A percentile compares a stretch with the other conserved stretches of the same genome.
These are phyloP conservation scores for Isoperla grammatica DNA, from an alignment of 2,888 invertebrate species.

Conservation along the genomic window DNA sequence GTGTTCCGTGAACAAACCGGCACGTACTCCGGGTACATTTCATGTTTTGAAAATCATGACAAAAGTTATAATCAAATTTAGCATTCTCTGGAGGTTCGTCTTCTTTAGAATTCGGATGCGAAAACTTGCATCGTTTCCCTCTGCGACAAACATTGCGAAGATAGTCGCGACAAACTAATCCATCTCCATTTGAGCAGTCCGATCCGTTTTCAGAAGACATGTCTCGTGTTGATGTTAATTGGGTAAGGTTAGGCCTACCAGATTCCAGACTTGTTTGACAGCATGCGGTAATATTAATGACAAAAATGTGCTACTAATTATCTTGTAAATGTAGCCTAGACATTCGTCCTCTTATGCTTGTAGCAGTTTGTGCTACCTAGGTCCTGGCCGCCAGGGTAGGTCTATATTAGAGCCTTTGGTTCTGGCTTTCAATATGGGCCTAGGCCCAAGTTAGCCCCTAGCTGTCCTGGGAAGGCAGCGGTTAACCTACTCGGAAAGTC, in stretches of 20 bases:
- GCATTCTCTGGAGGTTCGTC: conserved; percentile 20
- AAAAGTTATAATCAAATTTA: conserved; percentile 44
- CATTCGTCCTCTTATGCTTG: no score
- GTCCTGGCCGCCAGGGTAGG: no score
- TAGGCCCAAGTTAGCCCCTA: no score
- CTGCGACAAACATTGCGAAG: conserved; percentile 53
- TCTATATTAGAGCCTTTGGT: no score
- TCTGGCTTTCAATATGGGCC: no score
- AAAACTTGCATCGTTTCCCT: conserved; percentile 47
- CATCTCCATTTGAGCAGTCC: conserved; percentile 15
- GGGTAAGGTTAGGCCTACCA: background rate
- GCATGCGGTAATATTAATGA: background rate
- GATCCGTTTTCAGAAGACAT: conserved; percentile 28
- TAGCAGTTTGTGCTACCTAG: no score
- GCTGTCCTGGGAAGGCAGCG: no score
- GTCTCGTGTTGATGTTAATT: background rate
- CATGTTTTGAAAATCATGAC: conserved; percentile 67
- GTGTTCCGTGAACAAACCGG: conserved; percentile 69
- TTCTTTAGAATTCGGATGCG: conserved; percentile 40
- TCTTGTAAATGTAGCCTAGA: background rate
- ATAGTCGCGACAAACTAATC: conserved; percentile 52
- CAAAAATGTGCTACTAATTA: background rate
- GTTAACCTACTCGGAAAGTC: no score
- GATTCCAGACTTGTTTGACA: background rate
- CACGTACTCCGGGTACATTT: conserved; percentile 68